Evolutionary conservation across 2,113 vertebrate species (phyloP).

Genomic region (Peromyscus californicus): DNA sequence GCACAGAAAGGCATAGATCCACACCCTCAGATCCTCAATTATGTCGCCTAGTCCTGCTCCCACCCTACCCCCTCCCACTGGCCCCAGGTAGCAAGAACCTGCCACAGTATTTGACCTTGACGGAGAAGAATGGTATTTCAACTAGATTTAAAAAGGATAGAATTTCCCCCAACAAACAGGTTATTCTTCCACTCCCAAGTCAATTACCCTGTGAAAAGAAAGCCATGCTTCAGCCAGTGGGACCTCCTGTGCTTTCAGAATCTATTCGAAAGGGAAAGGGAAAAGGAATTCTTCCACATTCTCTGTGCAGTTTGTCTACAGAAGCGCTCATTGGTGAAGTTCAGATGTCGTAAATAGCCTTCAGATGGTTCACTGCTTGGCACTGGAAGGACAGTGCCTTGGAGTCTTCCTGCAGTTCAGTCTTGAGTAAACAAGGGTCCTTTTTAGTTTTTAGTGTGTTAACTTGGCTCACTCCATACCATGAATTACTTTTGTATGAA

Average conservation of each 20-base stretch:
- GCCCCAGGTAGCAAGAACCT: not conserved
- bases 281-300: slow-evolving; percentile 52
- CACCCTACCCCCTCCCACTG: not conserved
- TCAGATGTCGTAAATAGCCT: slow-evolving; percentile 9
- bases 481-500: slow-evolving; percentile 70
- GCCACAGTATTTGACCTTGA: not conserved
- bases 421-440: slow-evolving; percentile 67
- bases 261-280: not conserved
- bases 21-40: not conserved
- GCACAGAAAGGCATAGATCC: not conserved
- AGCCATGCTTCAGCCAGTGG: slow-evolving; percentile 25
- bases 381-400: slow-evolving; percentile 37
- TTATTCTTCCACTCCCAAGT: slow-evolving; percentile 50
- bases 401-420: slow-evolving; percentile 38
- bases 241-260: slow-evolving; percentile 25
- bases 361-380: slow-evolving; percentile 50
- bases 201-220: slow-evolving; percentile 65
- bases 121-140: slow-evolving; percentile 49
- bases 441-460: slow-evolving; percentile 61
- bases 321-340: slow-evolving; percentile 21
- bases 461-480: slow-evolving; percentile 47
- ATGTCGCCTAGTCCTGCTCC: not conserved
- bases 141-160: slow-evolving; percentile 45
- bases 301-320: slow-evolving; percentile 21
- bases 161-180: not conserved